A percentile compares a stretch with the other conserved stretches of the same genome.
Conservation (phyloP, 64 coral and sea anemone genomes). For the Montipora sp. region DNA sequence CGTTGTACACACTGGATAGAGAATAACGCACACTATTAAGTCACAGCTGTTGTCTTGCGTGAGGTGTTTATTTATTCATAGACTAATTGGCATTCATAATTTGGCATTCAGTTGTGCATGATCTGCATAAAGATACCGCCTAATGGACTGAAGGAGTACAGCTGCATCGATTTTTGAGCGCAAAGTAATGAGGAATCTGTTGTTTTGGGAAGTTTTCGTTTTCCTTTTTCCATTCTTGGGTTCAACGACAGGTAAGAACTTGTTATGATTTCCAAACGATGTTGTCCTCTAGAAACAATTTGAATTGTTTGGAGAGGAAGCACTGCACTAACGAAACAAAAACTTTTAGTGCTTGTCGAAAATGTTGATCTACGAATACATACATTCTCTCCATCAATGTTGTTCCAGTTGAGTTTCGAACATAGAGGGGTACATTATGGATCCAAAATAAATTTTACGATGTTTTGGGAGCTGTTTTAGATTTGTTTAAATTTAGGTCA, state of each 20-base stretch:
- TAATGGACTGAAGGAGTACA: background rate
- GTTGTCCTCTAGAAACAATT: background rate
- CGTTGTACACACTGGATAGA: background rate
- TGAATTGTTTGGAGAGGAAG: background rate
- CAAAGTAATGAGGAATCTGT: background rate
- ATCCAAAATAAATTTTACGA: background rate
- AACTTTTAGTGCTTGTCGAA: background rate
- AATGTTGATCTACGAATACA: no score
- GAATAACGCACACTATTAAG: background rate
- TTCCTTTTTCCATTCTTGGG: background rate
- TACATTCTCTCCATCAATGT: background rate
- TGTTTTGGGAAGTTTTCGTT: constrained; percentile 6
- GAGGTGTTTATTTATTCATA: background rate
- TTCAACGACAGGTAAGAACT: background rate
- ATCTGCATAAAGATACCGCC: constrained; percentile 23
- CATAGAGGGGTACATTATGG: background rate
- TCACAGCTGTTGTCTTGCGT: background rate
- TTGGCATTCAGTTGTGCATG: background rate
- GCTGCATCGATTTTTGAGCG: background rate
- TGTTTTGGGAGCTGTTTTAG: background rate
- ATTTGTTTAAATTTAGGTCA: background rate
- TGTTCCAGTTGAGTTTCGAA: background rate
- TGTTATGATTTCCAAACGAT: background rate
- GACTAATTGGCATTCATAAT: background rate
- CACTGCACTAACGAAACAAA: background rate